Conservation (phyloP, 2,888 invertebrate genomes). For the Argynnis bischoffii region DNA sequence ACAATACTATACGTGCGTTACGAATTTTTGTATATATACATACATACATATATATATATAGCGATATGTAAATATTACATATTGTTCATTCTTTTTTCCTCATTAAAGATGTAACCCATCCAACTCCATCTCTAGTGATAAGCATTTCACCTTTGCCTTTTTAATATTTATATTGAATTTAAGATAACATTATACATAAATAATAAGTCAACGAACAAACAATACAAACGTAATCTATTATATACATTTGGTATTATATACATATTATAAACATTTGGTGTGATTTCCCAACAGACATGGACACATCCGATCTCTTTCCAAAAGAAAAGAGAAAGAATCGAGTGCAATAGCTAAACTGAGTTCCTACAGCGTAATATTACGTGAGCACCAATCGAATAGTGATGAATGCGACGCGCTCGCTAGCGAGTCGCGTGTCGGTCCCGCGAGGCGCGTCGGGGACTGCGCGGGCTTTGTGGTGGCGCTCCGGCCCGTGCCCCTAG, state of each 20-base stretch:
- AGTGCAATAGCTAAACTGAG: slow-evolving; percentile 43
- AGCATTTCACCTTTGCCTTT: slow-evolving; percentile 10
- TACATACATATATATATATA: neutral
- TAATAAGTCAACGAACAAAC: slow-evolving; percentile 19
- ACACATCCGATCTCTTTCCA: slow-evolving; percentile 2
- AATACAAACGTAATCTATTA: slow-evolving; percentile 1
- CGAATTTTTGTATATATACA: neutral
- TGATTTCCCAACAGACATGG: slow-evolving; percentile 6
- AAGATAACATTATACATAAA: neutral
- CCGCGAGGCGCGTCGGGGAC: slow-evolving; percentile 14
- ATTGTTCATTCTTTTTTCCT: neutral
- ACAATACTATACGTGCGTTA: no score
- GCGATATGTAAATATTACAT: slow-evolving; percentile 13
- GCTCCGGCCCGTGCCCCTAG: neutral
- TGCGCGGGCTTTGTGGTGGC: neutral
- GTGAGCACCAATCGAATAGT: slow-evolving; percentile 35
- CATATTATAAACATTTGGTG: slow-evolving; percentile 20
- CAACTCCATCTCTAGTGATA: neutral
- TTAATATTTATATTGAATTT: slow-evolving; percentile 14
- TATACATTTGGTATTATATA: no score
- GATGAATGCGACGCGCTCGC: slow-evolving; percentile 24
- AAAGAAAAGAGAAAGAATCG: slow-evolving; percentile 30
- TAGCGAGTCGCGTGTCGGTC: slow-evolving; percentile 11
- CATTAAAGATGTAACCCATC: neutral
- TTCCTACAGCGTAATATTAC: slow-evolving; percentile 40